These are phyloP conservation scores for Aphelinus certus DNA, from an alignment of 1,140 invertebrate species.

Conservation along the genomic window DNA sequence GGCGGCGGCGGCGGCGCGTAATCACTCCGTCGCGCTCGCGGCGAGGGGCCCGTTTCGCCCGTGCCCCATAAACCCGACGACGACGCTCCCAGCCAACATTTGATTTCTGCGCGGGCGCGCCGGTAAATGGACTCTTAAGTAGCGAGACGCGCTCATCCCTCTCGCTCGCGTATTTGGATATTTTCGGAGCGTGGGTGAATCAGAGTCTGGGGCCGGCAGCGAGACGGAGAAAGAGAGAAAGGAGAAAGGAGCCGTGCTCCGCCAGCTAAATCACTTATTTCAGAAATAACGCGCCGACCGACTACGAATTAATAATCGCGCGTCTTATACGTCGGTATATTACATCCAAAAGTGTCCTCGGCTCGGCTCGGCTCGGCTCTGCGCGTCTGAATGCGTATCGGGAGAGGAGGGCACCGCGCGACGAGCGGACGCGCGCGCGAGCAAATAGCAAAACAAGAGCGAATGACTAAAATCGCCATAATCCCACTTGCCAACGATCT, in stretches of 20 bases:
- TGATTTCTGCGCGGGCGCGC: conserved; percentile 21
- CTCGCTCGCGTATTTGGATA: conserved; percentile 51
- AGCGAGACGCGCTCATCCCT: conserved; percentile 34
- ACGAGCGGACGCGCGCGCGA: conserved; percentile 6
- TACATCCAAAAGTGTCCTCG: conserved; percentile 36
- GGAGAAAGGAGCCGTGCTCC: conserved; percentile 22
- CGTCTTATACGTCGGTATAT: conserved; percentile 45
- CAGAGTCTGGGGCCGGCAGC: conserved; percentile 53
- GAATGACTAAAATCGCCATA: conserved; percentile 45
- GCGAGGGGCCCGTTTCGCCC: conserved; percentile 5
- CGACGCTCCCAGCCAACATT: neutral
- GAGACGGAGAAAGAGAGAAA: conserved; percentile 5
- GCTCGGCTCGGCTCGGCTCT: conserved; percentile 19
- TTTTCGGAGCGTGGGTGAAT: conserved; percentile 65
- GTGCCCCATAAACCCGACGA: conserved; percentile 11
- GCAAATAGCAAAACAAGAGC: conserved; percentile 37
- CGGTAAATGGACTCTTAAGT: conserved; percentile 47
- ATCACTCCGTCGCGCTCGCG: conserved; percentile 19
- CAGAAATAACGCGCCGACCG: conserved; percentile 58
- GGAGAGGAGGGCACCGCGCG: neutral
- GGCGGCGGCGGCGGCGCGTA: conserved; percentile 15
- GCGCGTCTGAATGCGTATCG: neutral
- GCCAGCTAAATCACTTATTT: conserved; percentile 61
- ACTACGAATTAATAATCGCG: conserved; percentile 59
- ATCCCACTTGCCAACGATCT: conserved; percentile 49